phyloP scores from a whole-genome alignment of 2,113 vertebrate genomes.

The Cairina moschata region DNA sequence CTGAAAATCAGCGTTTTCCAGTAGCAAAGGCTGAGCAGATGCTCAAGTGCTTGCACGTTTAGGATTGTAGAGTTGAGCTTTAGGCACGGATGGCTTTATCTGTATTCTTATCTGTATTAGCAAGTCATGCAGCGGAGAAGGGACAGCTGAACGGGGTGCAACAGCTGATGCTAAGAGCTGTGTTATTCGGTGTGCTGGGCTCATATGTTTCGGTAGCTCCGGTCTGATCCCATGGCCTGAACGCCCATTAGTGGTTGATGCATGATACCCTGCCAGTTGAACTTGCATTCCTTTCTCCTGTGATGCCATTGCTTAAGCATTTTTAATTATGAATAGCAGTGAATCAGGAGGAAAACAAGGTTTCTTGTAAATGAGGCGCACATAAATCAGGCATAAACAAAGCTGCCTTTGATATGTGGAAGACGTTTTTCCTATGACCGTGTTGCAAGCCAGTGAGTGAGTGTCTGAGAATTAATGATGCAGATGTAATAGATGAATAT shows the following conservation, averaged over 20 bases:
- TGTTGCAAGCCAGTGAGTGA: not conserved
- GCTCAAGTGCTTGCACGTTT: not conserved
- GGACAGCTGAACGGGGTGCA: not conserved
- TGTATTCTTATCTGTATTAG: no score
- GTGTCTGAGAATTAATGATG: constrained; percentile 23
- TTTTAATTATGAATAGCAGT: not conserved
- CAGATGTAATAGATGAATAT: not conserved
- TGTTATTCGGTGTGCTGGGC: not conserved
- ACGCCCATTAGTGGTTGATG: not conserved
- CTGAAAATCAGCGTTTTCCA: not conserved
- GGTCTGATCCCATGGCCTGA: not conserved
- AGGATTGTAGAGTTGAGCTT: not conserved
- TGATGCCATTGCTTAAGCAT: not conserved
- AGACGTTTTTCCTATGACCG: not conserved
- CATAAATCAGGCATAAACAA: not conserved
- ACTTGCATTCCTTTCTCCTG: not conserved
- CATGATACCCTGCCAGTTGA: not conserved
- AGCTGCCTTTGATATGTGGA: not conserved
- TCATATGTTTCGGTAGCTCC: accelerated
- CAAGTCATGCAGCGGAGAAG: not conserved
- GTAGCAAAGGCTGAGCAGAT: not conserved
- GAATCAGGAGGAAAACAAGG: constrained; percentile 2
- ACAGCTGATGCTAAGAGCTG: accelerated
- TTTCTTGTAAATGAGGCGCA: not conserved
- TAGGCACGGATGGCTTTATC: not conserved